Base-by-base conservation (phyloP, 2,888 invertebrate species). In the Ceraclea dissimilis region DNA sequence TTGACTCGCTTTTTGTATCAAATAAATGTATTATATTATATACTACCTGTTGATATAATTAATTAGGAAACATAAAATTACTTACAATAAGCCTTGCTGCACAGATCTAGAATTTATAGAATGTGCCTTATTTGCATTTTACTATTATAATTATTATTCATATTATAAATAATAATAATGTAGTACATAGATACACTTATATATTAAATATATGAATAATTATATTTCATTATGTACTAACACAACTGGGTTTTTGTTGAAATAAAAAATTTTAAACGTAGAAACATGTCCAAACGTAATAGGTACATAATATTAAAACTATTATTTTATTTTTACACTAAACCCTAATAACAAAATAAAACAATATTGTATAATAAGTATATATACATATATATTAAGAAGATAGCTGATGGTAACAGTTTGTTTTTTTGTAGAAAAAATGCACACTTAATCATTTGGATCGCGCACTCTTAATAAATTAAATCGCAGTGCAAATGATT, bases 51-150 rank as follows among this genome's bases (percentile, higher is more conserved):
- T n/a, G n/a, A n/a, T n/a, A n/a, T n/a, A n/a, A 6, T 6, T 26
- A 26, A 6, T 10, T 26, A 26, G 4, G 10, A 26, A 26, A 26
- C 26, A 26, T 26, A 26, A 26, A 26, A 6, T 6, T 26, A 6
- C 10, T 4, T 26, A 26, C 10, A 26, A 26, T 26, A 26, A 26
- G 26, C 10, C 26, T 26, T 26, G 26, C 26, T 26, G 26, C 26
- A 26, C 26, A 26, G 26, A 26, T 26, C 10, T 26, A 26, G 26
- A 26, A 26, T 26, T 10, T 26, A 26, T 13, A 39, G 19, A 19
- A 46, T 17, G 46, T 46, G 46, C 46, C 46, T 46, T 46, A 46
- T 11, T 19, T 46, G 46, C 46, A 46, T 46, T 46, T 46, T 39
- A 39, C 39, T 26, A 39, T 39, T 39, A 11, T 31, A 8, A 31